Conservation (phyloP, 2,888 invertebrate genomes). For the Drosophila picticornis region DNA sequence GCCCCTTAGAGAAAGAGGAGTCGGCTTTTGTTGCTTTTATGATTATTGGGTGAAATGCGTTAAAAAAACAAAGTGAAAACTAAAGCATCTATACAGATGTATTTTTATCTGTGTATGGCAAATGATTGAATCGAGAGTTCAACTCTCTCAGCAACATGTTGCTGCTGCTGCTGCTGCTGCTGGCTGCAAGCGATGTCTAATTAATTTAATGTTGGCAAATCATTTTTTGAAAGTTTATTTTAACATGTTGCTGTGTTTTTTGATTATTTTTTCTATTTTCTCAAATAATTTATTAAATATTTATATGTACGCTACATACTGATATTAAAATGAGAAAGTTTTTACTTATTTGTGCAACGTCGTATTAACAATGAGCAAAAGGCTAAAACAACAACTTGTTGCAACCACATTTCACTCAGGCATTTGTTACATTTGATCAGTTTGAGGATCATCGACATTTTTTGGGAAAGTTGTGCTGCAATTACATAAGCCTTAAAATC, state of each 20-base stretch:
- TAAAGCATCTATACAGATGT: constrained; percentile 29
- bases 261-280: background rate
- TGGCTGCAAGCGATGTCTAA: constrained; percentile 27
- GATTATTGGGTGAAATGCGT: constrained; percentile 69
- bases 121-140: constrained; percentile 4
- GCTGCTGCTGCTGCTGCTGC: constrained; percentile 25
- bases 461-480: background rate
- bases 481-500: constrained; percentile 12
- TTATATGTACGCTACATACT: constrained; percentile 23
- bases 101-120: background rate
- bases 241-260: constrained; percentile 4
- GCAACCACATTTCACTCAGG: background rate
- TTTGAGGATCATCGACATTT: background rate
- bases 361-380: background rate
- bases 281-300: constrained; percentile 36
- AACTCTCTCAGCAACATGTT: constrained; percentile 50
- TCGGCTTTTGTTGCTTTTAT: constrained; percentile 33
- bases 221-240: constrained; percentile 56
- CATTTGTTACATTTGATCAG: background rate
- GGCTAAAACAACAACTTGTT: constrained; percentile 5
- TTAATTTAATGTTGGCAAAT: constrained; percentile 36
- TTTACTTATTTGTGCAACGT: background rate
- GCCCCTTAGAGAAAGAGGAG: constrained; percentile 63
- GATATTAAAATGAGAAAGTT: constrained; percentile 49
- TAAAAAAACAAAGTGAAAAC: constrained; percentile 64